Evolutionary conservation across 2,888 invertebrate genomes (phyloP), one percentile per base, ranked within the genome.

Genomic region (Amitus sp.): DNA sequence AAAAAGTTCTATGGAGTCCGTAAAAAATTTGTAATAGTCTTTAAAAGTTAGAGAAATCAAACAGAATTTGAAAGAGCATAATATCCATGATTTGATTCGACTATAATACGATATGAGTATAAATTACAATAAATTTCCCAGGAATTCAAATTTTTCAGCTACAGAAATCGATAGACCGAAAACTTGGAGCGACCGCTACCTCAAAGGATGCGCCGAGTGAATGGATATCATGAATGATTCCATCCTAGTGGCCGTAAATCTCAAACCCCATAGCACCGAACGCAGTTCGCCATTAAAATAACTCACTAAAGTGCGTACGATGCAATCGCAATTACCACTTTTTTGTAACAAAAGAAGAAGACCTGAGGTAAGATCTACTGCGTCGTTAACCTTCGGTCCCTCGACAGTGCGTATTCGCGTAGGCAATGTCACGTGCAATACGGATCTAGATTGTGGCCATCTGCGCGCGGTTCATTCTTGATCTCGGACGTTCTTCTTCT

Each of bases 381-480:
- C 56, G 47, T 61, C 58, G 61, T 65, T 65, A 62, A 51, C 62
- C 65, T 65, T 65, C 56, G 56, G 56, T 62, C 53, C 48, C 40
- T 58, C 54, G 10, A 46, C 55, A 56, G 48, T 48, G 39, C 28
- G 27, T 17, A 49, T 13, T 53, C 58, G 55, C 58, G n/a, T 62
- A 53, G 51, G 50, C 47, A 51, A 47, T 43, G 51, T 58, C 51
- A 19, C 50, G 56, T 15, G 40, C 47, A 15, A 33, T 30, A 50
- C 51, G 51, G 49, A 62, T 54, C 62, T 55, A 51, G 53, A 58
- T 58, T 58, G 48, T 23, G 34, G 30, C 48, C 20, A 28, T 47
- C 5, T 50, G 51, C 57, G 51, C 45, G 40, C 33, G 33, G 58
- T 62, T 34, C 18, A 12, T 12, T 47, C n/a, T 12, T 7, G 43